Conservation (phyloP, 2,797 vertebrate species). For the Petrocephalus schoutedeni region DNA sequence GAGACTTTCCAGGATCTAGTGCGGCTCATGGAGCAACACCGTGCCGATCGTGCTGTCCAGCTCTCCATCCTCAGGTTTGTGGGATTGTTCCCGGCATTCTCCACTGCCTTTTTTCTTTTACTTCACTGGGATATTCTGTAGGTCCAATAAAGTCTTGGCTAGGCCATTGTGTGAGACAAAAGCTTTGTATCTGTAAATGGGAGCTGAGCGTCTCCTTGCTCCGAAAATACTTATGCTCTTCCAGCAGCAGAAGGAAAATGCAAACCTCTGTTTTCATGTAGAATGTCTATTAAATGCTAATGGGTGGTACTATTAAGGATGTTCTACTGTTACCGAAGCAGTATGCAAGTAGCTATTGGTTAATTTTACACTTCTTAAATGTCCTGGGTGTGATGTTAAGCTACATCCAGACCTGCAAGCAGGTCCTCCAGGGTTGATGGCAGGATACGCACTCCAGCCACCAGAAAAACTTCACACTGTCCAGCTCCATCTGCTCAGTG, state of each 20-base stretch:
- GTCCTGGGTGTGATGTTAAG: no score
- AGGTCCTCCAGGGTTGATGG: no score
- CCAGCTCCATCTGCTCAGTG: no score
- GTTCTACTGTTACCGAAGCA: not conserved
- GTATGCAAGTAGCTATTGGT: not conserved
- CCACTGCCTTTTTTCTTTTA: not conserved
- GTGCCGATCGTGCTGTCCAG: constrained; percentile 65
- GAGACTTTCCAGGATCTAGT: constrained; percentile 77
- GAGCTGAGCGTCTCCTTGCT: not conserved
- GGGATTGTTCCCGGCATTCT: not conserved
- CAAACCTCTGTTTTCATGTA: not conserved
- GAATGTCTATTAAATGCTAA: not conserved
- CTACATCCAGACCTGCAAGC: no score
- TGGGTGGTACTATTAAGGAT: not conserved
- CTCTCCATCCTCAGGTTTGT: constrained; percentile 72
- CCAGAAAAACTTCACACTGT: no score
- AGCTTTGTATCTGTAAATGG: not conserved
- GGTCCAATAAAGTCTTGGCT: not conserved
- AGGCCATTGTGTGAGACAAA: not conserved
- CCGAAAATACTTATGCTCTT: not conserved
- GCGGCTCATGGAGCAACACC: constrained; percentile 73
- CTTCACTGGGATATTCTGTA: not conserved
- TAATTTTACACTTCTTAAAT: not conserved
- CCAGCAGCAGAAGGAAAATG: not conserved
- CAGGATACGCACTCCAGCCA: no score